phyloP scores from a whole-genome alignment of 1,140 invertebrate species.

The Drosophila leontia region DNA sequence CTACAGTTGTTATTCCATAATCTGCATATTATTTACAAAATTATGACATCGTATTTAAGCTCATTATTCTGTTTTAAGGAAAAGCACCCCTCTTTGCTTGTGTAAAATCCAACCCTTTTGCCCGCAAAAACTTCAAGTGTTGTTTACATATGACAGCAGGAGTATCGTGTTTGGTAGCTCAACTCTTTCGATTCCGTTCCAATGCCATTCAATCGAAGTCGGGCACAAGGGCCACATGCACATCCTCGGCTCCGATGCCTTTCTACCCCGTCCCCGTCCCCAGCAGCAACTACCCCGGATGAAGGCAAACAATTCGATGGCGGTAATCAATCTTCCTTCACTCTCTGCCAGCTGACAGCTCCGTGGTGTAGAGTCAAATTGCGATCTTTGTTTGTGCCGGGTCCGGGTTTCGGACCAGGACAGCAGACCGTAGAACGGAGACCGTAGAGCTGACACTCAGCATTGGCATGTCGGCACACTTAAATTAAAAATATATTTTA shows the following conservation, averaged over 20 bases:
- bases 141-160: slow-evolving; percentile 77
- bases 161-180: slow-evolving; percentile 63
- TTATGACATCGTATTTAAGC: slow-evolving; percentile 8
- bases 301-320: slow-evolving; percentile 84
- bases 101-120: slow-evolving; percentile 16
- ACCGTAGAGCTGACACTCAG: slow-evolving; percentile 52
- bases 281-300: slow-evolving; percentile 29
- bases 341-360: slow-evolving; percentile 83
- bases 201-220: slow-evolving; percentile 77
- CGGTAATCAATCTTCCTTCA: slow-evolving; percentile 85
- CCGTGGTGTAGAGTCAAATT: slow-evolving; percentile 85
- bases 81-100: not conserved
- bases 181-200: slow-evolving; percentile 77
- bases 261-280: slow-evolving; percentile 7
- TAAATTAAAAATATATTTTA: not conserved
- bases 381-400: slow-evolving; percentile 82
- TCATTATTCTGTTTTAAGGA: slow-evolving; percentile 36
- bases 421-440: slow-evolving; percentile 28
- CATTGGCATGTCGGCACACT: slow-evolving; percentile 48
- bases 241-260: slow-evolving; percentile 13
- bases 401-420: slow-evolving; percentile 52
- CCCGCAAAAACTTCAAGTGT: slow-evolving; percentile 43
- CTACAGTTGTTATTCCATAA: not conserved
- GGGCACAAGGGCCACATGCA: slow-evolving; percentile 36
- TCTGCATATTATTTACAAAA: not conserved